phyloP scores from a whole-genome alignment of 2,888 invertebrate genomes.

The Cerceris ruficornis region DNA sequence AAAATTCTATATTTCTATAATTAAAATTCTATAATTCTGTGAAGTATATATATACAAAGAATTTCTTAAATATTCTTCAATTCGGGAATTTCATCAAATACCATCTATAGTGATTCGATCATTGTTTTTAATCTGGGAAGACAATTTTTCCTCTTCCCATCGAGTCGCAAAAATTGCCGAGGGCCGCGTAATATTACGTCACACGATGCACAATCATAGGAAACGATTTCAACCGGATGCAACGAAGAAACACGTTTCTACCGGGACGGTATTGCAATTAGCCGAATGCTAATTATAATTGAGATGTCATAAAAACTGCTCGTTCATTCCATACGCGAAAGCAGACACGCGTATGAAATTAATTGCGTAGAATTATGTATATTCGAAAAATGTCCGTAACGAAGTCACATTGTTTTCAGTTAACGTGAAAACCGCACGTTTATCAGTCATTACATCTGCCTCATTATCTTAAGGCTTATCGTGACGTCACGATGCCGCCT shows the following conservation, averaged over 20 bases:
- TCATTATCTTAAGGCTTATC: too few relatives aligned
- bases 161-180: neutral
- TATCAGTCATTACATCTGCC: too few relatives aligned
- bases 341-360: neutral
- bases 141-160: conserved; percentile 4
- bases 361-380: too few relatives aligned
- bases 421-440: too few relatives aligned
- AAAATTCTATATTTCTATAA: too few relatives aligned
- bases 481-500: too few relatives aligned
- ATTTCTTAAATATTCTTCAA: too few relatives aligned
- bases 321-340: neutral
- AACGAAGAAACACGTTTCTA: conserved; percentile 21
- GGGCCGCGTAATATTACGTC: conserved; percentile 5
- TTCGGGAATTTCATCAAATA: neutral
- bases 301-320: neutral
- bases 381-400: too few relatives aligned
- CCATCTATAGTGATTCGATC: neutral
- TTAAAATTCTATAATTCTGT: too few relatives aligned
- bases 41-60: too few relatives aligned
- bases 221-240: conserved; percentile 41
- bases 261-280: conserved; percentile 37
- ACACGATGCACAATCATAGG: conserved; percentile 9
- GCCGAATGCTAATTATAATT: conserved; percentile 21
- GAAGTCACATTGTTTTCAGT: too few relatives aligned
- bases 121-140: neutral